Base-by-base conservation (phyloP, 2,888 invertebrate genomes). In the Subacronicta megacephala region DNA sequence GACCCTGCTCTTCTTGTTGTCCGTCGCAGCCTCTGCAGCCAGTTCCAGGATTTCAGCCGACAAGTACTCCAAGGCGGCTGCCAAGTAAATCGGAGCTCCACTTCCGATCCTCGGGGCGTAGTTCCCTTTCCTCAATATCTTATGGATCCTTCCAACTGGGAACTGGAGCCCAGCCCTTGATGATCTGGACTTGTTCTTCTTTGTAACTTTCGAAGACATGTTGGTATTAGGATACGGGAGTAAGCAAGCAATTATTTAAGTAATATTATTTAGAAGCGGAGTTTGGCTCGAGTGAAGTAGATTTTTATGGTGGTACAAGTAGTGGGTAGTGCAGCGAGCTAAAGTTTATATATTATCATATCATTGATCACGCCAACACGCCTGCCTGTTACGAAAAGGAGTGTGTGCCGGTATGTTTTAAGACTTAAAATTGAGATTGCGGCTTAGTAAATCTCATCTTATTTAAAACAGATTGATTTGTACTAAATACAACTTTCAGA, bases 41-140 rank as follows among this genome's bases (percentile, higher is more conserved):
- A 96, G 88, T 72, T 96, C 96, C 55, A 96, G 76, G 15, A 96
- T 95, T 90, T 97, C 97, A 15, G 96, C 96, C 0, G 96, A 95
- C 18, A 96, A 80, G 69, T 96, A 96, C 72, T 96, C 96, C 77
- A 96, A 81, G 0, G 95, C 95, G 6, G 95, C 95, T 0, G 95
- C 94, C 0, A 95, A 72, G 69, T 94, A 95, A 1, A 95, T 90
- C 0, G 95, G 90, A 0, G 95, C 95, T 0, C 95, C 95, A 2
- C 66, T 88, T 0, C 95, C 95, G 0, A 95, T 90, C 23, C 95
- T 84, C 26, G 95, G 95, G 0, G 95, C 95, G 72, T 94, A 96
- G 81, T 96, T 95, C 4, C 96, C 96, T 67, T 95, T 95, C 0
- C 94, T 84, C 2, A 96, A 81, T 12, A 95, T 92, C 70, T 95